Percentiles rank a stretch among this genome's conserved stretches.
Evolutionary conservation across 1,140 invertebrate genomes (phyloP).

Genomic region (Hypothenemus hampei): DNA sequence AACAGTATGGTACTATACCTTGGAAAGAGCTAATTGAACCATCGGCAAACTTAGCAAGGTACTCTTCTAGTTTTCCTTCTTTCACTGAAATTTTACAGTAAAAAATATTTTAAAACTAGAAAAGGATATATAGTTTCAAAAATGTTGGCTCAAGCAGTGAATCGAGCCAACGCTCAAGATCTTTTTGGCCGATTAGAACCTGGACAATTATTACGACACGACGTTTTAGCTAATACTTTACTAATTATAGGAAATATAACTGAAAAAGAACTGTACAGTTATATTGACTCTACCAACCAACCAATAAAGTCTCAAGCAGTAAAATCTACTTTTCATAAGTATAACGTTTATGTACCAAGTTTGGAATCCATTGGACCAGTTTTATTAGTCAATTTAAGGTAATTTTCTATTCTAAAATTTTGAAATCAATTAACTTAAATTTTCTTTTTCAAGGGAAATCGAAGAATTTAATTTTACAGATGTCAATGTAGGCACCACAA

Average conservation of each 20-base stretch:
- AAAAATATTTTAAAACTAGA: constrained; percentile 31
- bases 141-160: constrained; percentile 47
- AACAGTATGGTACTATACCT: constrained; percentile 55
- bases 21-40: constrained; percentile 65
- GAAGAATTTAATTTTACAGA: constrained; percentile 39
- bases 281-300: constrained; percentile 33
- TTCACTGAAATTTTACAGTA: constrained; percentile 34
- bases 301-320: constrained; percentile 33
- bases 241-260: constrained; percentile 47
- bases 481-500: constrained; percentile 17
- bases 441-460: constrained; percentile 29
- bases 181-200: constrained; percentile 46
- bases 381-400: constrained; percentile 32
- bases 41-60: constrained; percentile 57
- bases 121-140: constrained; percentile 51
- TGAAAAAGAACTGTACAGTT: constrained; percentile 46
- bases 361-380: constrained; percentile 38
- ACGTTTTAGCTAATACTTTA: constrained; percentile 48
- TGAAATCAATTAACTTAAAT: background rate
- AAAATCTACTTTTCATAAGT: constrained; percentile 38
- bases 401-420: background rate
- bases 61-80: constrained; percentile 22
- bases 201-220: constrained; percentile 46
- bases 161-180: constrained; percentile 44
- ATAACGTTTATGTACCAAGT: constrained; percentile 40